Evolutionary conservation across 2,113 vertebrate genomes (phyloP).

Genomic region (Chlorodrepanis virens): DNA sequence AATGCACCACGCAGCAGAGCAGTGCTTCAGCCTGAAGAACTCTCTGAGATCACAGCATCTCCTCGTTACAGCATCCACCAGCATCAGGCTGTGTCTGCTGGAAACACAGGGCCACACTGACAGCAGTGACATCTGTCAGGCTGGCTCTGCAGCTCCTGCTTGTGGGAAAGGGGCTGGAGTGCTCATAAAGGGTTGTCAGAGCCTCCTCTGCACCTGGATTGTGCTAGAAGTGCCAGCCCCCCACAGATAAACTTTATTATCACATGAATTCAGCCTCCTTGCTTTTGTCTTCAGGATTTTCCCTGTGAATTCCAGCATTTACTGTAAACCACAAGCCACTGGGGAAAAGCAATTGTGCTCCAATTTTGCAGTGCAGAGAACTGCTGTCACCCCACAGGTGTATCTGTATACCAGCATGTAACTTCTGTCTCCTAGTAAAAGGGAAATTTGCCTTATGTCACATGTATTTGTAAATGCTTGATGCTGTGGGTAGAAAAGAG

Average conservation of each 20-base stretch:
- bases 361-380: background rate
- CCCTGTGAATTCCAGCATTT: background rate
- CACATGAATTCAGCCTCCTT: background rate
- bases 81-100: background rate
- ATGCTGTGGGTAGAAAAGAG: background rate
- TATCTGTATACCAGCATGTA: background rate
- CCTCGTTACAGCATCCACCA: background rate
- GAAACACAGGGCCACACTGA: background rate
- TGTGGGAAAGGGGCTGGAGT: background rate
- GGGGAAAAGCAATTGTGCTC: background rate
- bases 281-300: background rate
- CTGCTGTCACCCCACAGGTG: background rate
- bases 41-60: background rate
- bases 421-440: slow-evolving; percentile 5
- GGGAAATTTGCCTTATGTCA: background rate
- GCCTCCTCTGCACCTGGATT: background rate
- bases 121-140: slow-evolving; percentile 4
- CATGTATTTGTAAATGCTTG: background rate
- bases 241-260: background rate
- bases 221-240: background rate
- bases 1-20: background rate
- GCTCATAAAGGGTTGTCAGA: background rate
- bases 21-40: background rate
- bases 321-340: background rate
- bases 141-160: background rate